Conservation (phyloP, 53 echinoderm and acorn worm species). For the Henricia sp. region DNA sequence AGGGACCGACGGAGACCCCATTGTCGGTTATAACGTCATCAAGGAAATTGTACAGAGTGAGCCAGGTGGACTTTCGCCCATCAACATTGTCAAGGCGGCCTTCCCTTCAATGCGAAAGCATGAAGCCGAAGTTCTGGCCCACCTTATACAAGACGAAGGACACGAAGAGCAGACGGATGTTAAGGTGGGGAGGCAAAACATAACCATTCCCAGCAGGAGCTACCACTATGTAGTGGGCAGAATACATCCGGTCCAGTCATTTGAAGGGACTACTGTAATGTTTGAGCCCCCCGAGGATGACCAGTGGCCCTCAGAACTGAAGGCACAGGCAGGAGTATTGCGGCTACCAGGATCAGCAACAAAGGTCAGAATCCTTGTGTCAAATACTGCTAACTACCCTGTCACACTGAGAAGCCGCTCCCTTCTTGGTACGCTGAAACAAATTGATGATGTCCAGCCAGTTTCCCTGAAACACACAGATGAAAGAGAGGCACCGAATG, state of each 20-base stretch:
- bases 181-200: constrained; percentile 7
- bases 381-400: constrained; percentile 27
- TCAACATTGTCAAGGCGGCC: neutral
- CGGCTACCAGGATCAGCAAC: neutral
- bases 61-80: too few species aligned
- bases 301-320: constrained; percentile 13
- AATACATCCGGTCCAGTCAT: neutral
- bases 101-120: neutral
- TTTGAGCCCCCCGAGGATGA: constrained; percentile 29
- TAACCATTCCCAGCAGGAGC: constrained; percentile 13
- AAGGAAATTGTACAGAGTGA: constrained; percentile 33
- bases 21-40: constrained; percentile 78
- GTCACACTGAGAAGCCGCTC: constrained; percentile 24
- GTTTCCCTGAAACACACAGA: too few species aligned
- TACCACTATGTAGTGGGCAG: constrained; percentile 9
- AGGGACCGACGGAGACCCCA: constrained; percentile 30
- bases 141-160: neutral
- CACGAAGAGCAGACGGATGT: constrained; percentile 1
- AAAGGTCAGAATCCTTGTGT: constrained; percentile 20
- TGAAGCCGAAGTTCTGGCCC: neutral
- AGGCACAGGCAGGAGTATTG: constrained; percentile 17
- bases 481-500: neutral
- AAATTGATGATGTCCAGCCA: neutral
- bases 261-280: neutral
- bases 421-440: constrained; percentile 29